Evolutionary conservation across 2,113 vertebrate species (phyloP), one percentile per base, ranked within the genome.

Genomic region (Festucalex cinctus): DNA sequence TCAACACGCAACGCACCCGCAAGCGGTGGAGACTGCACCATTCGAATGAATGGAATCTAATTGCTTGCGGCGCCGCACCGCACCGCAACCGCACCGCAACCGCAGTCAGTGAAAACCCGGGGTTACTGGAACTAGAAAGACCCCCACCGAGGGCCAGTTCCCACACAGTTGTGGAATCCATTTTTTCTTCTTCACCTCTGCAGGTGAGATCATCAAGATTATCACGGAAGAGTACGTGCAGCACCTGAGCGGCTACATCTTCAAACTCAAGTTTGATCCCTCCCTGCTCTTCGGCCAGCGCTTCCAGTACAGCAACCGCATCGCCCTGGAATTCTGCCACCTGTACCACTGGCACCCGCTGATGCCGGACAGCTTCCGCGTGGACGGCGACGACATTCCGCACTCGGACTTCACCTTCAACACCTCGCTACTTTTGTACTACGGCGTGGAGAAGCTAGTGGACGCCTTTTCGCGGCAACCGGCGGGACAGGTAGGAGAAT

Each of bases 161-260:
- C 17, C 17, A 19, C 17, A 17, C 44, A 19, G 44, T 22, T 51
- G 2, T n/a, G 48, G 48, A 49, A 20, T 49, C 8, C 10, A 7
- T 8, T 39, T 46, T 19, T 46, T 32, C 28, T 32, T 32, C 22
- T 66, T 10, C 69, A 53, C 63, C 19, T 17, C 0, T 75, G 1
- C 76, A 98, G 97, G 97, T 24, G 95, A 98, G 84, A 98, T 94
- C 12, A 98, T 99, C 70, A 94, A 91, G 70, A 98, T 99, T 0
- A 93, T 99, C 19, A 89, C 98, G 0, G 95, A 99, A 65, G 97
- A 99, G n/a, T 99, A 99, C 0, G 97, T 99, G 39, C 97, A 99
- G 82, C 97, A 99, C 46, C 90, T 99, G 83, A 99, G 97, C 0
- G 96, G 96, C 59, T 99, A 99, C 86, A 82, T 90, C 63, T 87